Percentiles rank a stretch among this genome's conserved stretches.
phyloP scores from a whole-genome alignment of 2,888 invertebrate genomes.

The Synergus japonicus region DNA sequence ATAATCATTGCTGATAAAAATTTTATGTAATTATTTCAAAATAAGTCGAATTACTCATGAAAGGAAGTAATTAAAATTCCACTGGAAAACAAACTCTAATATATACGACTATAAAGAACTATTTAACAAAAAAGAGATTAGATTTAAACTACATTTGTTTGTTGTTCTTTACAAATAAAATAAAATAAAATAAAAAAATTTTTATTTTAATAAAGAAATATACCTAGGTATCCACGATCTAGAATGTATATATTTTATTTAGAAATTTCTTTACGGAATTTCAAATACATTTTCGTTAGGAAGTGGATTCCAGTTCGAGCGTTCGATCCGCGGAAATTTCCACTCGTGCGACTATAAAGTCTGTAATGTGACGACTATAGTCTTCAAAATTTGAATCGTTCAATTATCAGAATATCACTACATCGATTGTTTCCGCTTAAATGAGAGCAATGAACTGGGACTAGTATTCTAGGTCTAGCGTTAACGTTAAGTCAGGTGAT shows the following conservation, averaged over 20 bases:
- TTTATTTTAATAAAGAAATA: too few relatives aligned
- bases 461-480: not conserved
- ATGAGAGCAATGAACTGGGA: slow-evolving; percentile 5
- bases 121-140: not conserved
- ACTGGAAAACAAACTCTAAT: not conserved
- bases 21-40: not conserved
- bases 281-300: not conserved
- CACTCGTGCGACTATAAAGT: not conserved
- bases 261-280: not conserved
- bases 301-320: not conserved
- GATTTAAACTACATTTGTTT: too few relatives aligned
- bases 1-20: not conserved
- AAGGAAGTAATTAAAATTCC: not conserved
- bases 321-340: slow-evolving; percentile 13
- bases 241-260: not conserved
- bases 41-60: not conserved
- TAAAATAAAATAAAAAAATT: not conserved
- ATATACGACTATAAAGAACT: not conserved
- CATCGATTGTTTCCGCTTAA: not conserved
- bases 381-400: slow-evolving; percentile 7
- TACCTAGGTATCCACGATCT: not conserved
- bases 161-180: too few relatives aligned
- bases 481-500: slow-evolving; percentile 5
- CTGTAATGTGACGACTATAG: not conserved
- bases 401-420: not conserved